These are phyloP conservation scores for Lampris incognitus DNA, from an alignment of 2,113 vertebrate genomes.

Conservation along the genomic window DNA sequence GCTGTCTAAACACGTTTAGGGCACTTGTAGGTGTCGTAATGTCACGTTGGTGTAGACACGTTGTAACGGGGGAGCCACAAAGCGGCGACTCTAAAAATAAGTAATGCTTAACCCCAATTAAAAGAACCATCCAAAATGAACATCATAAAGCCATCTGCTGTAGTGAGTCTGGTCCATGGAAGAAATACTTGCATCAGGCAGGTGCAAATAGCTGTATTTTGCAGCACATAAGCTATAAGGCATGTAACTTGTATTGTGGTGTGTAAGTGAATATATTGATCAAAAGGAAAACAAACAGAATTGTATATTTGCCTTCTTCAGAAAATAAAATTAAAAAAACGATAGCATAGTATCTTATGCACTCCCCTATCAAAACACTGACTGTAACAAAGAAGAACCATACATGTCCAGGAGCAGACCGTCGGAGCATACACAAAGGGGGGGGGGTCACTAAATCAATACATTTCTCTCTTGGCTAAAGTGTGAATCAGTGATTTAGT, in stretches of 20 bases:
- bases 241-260: neutral
- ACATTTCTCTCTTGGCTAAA: neutral
- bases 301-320: neutral
- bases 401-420: too few species aligned
- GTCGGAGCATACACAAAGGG: too few species aligned
- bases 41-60: neutral
- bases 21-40: neutral
- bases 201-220: neutral
- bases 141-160: constrained; percentile 15
- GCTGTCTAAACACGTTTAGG: neutral
- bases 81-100: constrained; percentile 25
- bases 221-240: neutral
- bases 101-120: constrained; percentile 31
- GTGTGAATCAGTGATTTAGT: neutral
- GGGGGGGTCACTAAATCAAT: neutral
- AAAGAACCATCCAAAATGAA: constrained; percentile 23
- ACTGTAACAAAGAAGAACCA: too few species aligned
- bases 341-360: neutral
- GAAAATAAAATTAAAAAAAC: neutral
- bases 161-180: constrained; percentile 1
- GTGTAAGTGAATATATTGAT: constrained; percentile 1
- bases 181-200: constrained; percentile 2
- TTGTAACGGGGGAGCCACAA: neutral
- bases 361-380: too few species aligned
- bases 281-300: constrained; percentile 7